These are phyloP conservation scores for Drosophila stalkeri DNA, from an alignment of 2,888 invertebrate genomes.

Conservation along the genomic window DNA sequence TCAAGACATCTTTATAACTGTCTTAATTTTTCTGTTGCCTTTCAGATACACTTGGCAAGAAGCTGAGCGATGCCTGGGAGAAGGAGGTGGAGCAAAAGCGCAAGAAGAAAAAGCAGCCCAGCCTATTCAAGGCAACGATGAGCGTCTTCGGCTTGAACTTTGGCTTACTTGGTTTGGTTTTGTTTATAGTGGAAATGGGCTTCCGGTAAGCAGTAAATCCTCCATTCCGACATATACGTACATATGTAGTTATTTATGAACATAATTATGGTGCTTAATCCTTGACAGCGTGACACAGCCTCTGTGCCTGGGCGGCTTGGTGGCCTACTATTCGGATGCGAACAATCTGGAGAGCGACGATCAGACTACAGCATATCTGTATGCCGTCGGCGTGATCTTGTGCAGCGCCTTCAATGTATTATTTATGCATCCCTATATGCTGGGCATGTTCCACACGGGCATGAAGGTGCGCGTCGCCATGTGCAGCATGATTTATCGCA, in stretches of 20 bases:
- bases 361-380: constrained; percentile 89
- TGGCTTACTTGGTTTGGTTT: constrained; percentile 87
- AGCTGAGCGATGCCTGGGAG: constrained; percentile 87
- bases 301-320: constrained; percentile 88
- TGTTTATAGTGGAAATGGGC: constrained; percentile 88
- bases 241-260: constrained; percentile 60
- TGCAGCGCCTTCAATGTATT: constrained; percentile 91
- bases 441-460: constrained; percentile 86
- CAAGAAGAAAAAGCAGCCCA: constrained; percentile 85
- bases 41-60: constrained; percentile 86
- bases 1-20: neutral
- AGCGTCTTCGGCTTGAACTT: constrained; percentile 88
- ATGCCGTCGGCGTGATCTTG: constrained; percentile 90
- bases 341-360: constrained; percentile 57
- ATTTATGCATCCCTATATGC: constrained; percentile 95
- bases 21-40: constrained; percentile 17
- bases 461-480: constrained; percentile 88
- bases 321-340: constrained; percentile 86
- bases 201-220: constrained; percentile 84
- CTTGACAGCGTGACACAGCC: constrained; percentile 88
- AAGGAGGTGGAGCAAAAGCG: constrained; percentile 85
- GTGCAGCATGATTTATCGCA: constrained; percentile 90
- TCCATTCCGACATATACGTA: constrained; percentile 17
- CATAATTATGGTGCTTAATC: constrained; percentile 29
- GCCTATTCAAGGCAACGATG: constrained; percentile 84